Evolutionary conservation across 92 coral and sea anemone species (phyloP), one percentile per base, ranked within the genome.

Genomic region (Actinernus sp.): DNA sequence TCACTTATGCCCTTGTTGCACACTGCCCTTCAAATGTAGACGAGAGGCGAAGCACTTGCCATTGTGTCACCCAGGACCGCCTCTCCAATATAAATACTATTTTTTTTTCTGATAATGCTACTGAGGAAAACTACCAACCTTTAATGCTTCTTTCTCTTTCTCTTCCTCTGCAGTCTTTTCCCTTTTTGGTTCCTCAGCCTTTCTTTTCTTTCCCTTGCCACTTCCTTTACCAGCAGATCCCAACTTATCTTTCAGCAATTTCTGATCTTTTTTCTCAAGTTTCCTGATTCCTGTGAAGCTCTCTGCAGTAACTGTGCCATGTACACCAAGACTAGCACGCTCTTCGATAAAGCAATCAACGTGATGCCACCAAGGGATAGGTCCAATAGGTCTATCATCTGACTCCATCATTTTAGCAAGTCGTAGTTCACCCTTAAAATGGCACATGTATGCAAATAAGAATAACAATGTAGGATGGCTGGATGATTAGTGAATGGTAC

Each of bases 371-470:
- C 91, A 68, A 5, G 97, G 91, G 50, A 84, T 79, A 14, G 83
- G 62, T 0, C 90, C 78, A 17, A 93, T 71, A 30, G 82, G 77
- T 29, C 83, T 71, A 2, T 91, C 92, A 0, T 89, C 95, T 9
- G 97, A 91, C 41, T 94, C 98, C 92, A 83, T 84, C 40, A 91
- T 61, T 60, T 91, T 94, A 20, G 97, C 98, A 27, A 94, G 76
- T 33, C 98, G 93, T 31, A 94, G 77, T 32, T 92, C 97, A 38
- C 86, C 98, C 98, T 94, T 19, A 16, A 12, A 46, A 14, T 47
- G 8, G 31, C n/a, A 74, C 4, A 58, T 21, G 19, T 12, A 26
- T 14, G 11, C 1, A 57, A 11, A 51, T 19, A 5, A 3, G 18
- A 24, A 16, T 21, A 24, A 51, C 0, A 0, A 4, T 51, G n/a